A percentile compares a stretch with the other conserved stretches of the same genome.
These are phyloP conservation scores for Caenorhabditis sp. DNA, from an alignment of 2,888 invertebrate species.

Conservation along the genomic window DNA sequence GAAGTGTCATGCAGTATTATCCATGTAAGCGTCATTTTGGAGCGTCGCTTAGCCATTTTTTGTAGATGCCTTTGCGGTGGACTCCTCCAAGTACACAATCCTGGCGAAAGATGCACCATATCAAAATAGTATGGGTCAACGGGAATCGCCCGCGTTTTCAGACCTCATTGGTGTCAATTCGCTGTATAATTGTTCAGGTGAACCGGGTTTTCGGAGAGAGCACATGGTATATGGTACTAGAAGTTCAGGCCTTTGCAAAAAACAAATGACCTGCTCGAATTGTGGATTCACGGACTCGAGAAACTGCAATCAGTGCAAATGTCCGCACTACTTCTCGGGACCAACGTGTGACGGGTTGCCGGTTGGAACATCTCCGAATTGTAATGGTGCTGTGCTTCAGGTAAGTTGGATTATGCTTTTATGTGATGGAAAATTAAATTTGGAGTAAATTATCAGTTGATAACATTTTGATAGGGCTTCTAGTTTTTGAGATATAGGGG, in stretches of 20 bases:
- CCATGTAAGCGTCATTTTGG: constrained; percentile 33
- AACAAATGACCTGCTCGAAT: constrained; percentile 43
- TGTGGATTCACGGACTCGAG: constrained; percentile 56
- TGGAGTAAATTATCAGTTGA: too few relatives aligned
- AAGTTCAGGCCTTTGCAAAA: constrained; percentile 43
- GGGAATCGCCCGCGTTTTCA: constrained; percentile 65
- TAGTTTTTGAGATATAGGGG: too few relatives aligned
- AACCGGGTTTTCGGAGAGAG: constrained; percentile 1
- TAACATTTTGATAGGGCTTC: too few relatives aligned
- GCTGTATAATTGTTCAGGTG: constrained; percentile 63
- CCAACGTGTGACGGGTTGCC: constrained; percentile 37
- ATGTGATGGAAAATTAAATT: too few relatives aligned
- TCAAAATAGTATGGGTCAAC: constrained; percentile 69
- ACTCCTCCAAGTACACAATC: constrained; percentile 55
- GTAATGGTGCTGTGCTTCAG: constrained; percentile 53
- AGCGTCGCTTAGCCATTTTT: background rate
- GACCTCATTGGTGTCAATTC: constrained; percentile 66
- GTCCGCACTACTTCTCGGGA: constrained; percentile 57
- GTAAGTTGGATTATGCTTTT: background rate
- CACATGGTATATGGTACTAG: too few relatives aligned
- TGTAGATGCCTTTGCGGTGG: constrained; percentile 68
- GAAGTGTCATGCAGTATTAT: constrained; percentile 74
- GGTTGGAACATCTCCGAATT: constrained; percentile 42
- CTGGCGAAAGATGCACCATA: constrained; percentile 51
- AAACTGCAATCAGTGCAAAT: constrained; percentile 62